A percentile compares a stretch with the other conserved stretches of the same genome.
phyloP scores from a whole-genome alignment of 2,113 vertebrate species.

The Camarhynchus parvulus region DNA sequence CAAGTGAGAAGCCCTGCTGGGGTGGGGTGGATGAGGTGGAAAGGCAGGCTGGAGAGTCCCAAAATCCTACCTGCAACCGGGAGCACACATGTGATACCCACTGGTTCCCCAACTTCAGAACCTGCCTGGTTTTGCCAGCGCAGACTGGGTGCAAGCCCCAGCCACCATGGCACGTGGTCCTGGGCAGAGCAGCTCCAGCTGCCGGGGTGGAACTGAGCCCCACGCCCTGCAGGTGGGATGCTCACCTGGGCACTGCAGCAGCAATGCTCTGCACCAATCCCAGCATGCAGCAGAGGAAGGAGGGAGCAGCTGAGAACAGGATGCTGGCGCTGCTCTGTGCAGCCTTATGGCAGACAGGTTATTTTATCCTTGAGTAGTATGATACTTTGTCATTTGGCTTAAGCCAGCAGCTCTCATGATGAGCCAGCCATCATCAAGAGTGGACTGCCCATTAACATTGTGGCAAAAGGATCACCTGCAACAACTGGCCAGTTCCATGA shows the following conservation, averaged over 20 bases:
- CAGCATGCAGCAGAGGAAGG: background rate
- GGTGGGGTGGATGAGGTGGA: background rate
- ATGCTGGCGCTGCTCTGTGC: background rate
- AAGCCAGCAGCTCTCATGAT: background rate
- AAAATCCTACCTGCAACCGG: background rate
- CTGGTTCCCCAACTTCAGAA: background rate
- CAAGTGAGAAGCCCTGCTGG: background rate
- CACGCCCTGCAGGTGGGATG: background rate
- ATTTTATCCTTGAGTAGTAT: background rate
- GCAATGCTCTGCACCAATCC: fast-evolving
- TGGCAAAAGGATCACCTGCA: background rate
- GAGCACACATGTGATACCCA: fast-evolving
- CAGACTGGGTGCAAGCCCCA: background rate
- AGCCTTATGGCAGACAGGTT: background rate
- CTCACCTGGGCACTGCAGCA: background rate
- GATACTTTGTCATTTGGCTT: background rate
- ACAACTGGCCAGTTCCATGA: background rate
- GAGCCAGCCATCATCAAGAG: background rate
- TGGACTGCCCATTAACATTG: background rate
- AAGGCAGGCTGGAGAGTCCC: background rate
- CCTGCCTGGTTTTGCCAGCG: background rate
- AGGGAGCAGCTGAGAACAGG: background rate
- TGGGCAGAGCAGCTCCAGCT: background rate
- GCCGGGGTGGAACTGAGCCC: background rate
- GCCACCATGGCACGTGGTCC: fast-evolving